These are phyloP conservation scores for Parapristionchus giblindavisi DNA, from an alignment of 2,888 invertebrate genomes.

Conservation along the genomic window DNA sequence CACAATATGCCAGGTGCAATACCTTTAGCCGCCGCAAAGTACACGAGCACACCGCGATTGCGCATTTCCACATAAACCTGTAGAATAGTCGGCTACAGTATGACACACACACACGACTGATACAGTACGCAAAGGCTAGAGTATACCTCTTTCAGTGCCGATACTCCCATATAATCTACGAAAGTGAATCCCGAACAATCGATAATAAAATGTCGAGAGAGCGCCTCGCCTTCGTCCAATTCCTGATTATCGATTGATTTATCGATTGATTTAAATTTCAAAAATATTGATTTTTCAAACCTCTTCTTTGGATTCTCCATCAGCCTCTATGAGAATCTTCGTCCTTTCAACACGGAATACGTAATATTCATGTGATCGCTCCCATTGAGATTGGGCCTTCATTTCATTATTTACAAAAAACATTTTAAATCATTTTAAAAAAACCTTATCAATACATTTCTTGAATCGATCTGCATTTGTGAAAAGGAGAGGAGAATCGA, in stretches of 20 bases:
- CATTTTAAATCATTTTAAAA: neutral
- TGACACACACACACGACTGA: no score
- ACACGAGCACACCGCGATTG: constrained; percentile 60
- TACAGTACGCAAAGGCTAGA: neutral
- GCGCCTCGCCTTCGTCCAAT: constrained; percentile 39
- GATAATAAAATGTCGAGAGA: constrained; percentile 63
- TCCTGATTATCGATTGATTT: constrained; percentile 5
- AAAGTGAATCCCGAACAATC: constrained; percentile 69
- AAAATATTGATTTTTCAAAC: neutral
- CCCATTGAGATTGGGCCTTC: constrained; percentile 47
- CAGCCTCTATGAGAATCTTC: constrained; percentile 10
- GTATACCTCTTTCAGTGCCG: constrained; percentile 63
- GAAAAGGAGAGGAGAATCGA: constrained; percentile 73
- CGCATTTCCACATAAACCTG: constrained; percentile 58
- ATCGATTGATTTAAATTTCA: no score
- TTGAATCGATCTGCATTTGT: constrained; percentile 72
- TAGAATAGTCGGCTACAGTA: constrained; percentile 17
- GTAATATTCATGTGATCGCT: constrained; percentile 55
- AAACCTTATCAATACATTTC: constrained; percentile 66
- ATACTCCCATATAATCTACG: constrained; percentile 69
- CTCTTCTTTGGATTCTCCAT: constrained; percentile 25
- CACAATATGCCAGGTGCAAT: no score
- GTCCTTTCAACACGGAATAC: constrained; percentile 42
- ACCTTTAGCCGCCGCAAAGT: constrained; percentile 68
- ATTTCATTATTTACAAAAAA: neutral